Conservation (phyloP, 2,888 invertebrate species). For the Ophion obscuratus region DNA sequence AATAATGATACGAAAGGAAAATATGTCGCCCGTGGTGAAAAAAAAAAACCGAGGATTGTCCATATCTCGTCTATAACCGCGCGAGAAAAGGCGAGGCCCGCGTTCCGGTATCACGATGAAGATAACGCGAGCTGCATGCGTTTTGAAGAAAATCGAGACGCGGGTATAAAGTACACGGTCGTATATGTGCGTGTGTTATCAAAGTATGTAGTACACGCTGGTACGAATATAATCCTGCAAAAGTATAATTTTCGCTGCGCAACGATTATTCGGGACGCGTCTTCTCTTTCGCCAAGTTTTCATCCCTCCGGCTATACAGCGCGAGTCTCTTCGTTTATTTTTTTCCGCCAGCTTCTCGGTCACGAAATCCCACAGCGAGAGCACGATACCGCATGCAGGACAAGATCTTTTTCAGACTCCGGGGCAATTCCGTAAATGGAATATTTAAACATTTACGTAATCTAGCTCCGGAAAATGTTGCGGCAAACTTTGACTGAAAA, state of each 20-base stretch:
- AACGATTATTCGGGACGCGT: conserved; percentile 21
- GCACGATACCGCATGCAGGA: not conserved
- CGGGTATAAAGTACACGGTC: conserved; percentile 6
- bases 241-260: not conserved
- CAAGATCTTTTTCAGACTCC: not conserved
- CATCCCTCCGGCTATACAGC: not conserved
- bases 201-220: not conserved
- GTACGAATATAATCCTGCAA: not conserved
- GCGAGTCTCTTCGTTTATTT: not conserved
- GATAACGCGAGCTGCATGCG: conserved; percentile 29
- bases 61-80: conserved; percentile 21
- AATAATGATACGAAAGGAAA: conserved; percentile 11
- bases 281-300: not conserved
- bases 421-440: not conserved
- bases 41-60: conserved; percentile 44
- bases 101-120: conserved; percentile 47
- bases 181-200: not conserved
- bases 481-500: not conserved
- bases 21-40: conserved; percentile 22
- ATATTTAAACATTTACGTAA: not conserved
- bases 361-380: not conserved
- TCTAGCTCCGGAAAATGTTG: not conserved
- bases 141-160: conserved; percentile 40
- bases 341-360: not conserved
- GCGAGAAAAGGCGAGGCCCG: conserved; percentile 24